phyloP scores from a whole-genome alignment of 2,797 vertebrate species.

The Spondyliosoma cantharus region DNA sequence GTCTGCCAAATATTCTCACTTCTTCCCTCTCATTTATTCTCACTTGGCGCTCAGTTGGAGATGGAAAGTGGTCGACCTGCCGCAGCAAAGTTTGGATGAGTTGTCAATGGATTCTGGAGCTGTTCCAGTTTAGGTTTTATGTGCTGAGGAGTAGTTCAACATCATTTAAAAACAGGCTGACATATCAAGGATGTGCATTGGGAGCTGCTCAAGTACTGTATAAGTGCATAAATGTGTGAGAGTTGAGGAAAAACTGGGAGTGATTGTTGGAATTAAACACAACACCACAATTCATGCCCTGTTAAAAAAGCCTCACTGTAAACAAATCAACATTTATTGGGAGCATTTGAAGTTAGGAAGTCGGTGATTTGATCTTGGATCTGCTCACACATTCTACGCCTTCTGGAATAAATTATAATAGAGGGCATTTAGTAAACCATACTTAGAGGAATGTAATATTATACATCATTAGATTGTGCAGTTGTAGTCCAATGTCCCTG shows the following conservation, averaged over 20 bases:
- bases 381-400: constrained; percentile 4
- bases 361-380: background rate
- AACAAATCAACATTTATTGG: background rate
- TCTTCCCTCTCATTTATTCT: constrained; percentile 29
- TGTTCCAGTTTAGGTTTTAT: constrained; percentile 14
- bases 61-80: constrained; percentile 21
- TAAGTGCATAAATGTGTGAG: background rate
- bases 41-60: constrained; percentile 26
- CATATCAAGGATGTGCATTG: background rate
- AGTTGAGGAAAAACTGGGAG: background rate
- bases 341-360: background rate
- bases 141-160: background rate
- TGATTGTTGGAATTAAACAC: background rate
- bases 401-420: constrained; percentile 32
- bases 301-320: background rate
- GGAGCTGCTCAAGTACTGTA: background rate
- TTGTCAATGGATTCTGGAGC: constrained; percentile 16
- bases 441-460: constrained; percentile 14
- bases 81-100: constrained; percentile 27
- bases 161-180: constrained; percentile 8
- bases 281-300: background rate
- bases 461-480: constrained; percentile 19
- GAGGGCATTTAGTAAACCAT: constrained; percentile 22
- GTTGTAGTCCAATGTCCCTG: constrained; percentile 19
- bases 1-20: constrained; percentile 30